These are phyloP conservation scores for Neofelis nebulosa DNA, from an alignment of 2,113 vertebrate species.

Conservation along the genomic window DNA sequence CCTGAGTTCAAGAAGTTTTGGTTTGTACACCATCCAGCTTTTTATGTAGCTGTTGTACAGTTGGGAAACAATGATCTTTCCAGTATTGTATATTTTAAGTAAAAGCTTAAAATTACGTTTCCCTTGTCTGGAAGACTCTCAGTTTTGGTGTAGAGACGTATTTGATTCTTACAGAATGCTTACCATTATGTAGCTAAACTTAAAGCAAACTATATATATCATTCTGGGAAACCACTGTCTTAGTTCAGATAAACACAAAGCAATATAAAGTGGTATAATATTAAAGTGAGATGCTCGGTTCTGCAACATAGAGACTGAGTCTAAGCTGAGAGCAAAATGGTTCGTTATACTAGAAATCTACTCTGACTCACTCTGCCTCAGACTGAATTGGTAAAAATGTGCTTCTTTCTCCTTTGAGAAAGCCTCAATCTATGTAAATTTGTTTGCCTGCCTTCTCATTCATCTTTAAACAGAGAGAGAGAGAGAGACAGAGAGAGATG, in stretches of 20 bases:
- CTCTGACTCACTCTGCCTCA: neutral
- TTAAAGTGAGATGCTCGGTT: neutral
- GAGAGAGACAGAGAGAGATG: neutral
- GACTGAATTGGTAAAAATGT: neutral
- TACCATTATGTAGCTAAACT: neutral
- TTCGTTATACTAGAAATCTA: neutral
- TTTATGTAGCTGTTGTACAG: neutral
- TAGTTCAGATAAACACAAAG: neutral
- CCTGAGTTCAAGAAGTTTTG: neutral
- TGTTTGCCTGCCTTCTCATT: neutral
- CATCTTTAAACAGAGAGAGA: neutral
- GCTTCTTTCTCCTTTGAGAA: neutral
- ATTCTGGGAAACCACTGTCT: neutral
- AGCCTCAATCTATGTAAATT: neutral
- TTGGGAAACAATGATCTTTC: neutral
- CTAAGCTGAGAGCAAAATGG: neutral
- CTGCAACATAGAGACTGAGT: neutral
- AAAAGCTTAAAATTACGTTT: neutral
- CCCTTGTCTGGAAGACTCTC: neutral
- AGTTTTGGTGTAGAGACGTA: neutral
- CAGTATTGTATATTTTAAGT: neutral
- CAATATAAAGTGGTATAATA: neutral
- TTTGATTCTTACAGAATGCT: neutral
- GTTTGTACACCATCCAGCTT: neutral
- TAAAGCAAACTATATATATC: neutral